Base-by-base conservation (phyloP, 23 tunicate species). In the Halocynthia aurantium region DNA sequence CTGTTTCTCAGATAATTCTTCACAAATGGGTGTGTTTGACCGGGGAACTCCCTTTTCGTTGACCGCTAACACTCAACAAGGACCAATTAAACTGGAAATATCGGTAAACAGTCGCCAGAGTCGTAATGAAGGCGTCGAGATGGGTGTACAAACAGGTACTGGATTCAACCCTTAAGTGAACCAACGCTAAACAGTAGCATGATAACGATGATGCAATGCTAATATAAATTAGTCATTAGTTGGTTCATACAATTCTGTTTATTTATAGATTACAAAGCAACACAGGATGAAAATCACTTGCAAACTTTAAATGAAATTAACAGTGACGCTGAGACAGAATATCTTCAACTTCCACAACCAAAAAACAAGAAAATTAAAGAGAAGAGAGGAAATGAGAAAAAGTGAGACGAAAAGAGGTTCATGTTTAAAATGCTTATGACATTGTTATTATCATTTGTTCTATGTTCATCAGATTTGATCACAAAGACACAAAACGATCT, bases 11-110 rank as follows among this genome's bases (percentile, higher is more conserved):
- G 64, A 15, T 60, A 17, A 15, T 60, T 60, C 64, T 60, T 2
- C n/a, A 60, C 64, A 2, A 60, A 17, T 17, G 64, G 18, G 64
- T 60, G 18, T 60, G 64, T 68, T 68, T 68, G 72, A 12, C 21
- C 21, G 22, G 22, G 66, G n/a, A 7, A 13, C 84, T 7, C 84
- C 80, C 5, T 52, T 81, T 5, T 49, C 86, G 1, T 76, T 83
- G 60, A 57, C 71, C 6, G 72, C 86, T 31, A 73, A 74, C 15
- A 77, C 65, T 15, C 55, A 22, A 9, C 55, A 84, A 53, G 97
- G 83, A 22, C 86, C 90, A 6, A 81, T 91, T 55, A 81, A 80
- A 56, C 50, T 91, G 61, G 97, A 91, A 76, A 91, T 91, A 61
- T 85, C 90, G 10, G 62, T 91, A 62, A 85, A 77, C 40, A 87